phyloP scores from a whole-genome alignment of 2,113 vertebrate species.

The Microtus ochrogaster region DNA sequence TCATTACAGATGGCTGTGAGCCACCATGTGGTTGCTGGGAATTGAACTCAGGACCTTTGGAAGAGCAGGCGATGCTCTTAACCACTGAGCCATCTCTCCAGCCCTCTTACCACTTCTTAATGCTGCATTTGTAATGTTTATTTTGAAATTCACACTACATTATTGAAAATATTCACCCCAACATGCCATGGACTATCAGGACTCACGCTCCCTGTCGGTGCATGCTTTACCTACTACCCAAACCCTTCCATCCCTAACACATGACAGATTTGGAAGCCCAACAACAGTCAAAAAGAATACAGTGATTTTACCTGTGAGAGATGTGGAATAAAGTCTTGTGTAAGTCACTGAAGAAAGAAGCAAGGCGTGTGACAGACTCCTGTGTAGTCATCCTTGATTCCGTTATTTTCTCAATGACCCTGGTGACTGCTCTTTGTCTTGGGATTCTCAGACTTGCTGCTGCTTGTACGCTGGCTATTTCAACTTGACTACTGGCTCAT shows the following conservation, averaged over 20 bases:
- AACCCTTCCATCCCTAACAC: background rate
- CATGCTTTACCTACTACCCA: too few relatives aligned
- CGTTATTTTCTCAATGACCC: background rate
- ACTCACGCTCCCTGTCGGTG: background rate
- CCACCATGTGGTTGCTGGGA: too few relatives aligned
- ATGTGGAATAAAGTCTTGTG: background rate
- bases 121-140: background rate
- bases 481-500: background rate
- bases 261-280: background rate
- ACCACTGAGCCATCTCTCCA: too few relatives aligned
- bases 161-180: background rate
- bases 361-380: accelerated
- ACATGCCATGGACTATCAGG: background rate
- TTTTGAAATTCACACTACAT: background rate
- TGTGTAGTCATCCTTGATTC: background rate
- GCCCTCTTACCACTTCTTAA: background rate
- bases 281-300: background rate
- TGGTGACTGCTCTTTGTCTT: background rate
- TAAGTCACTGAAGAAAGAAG: background rate
- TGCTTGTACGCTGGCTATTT: too few relatives aligned
- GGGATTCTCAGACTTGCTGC: background rate
- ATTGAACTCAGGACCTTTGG: too few relatives aligned
- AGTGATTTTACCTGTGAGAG: background rate
- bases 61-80: too few relatives aligned
- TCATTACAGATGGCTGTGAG: too few relatives aligned